phyloP scores from a whole-genome alignment of 2,797 vertebrate species.

The Nyctibius grandis region DNA sequence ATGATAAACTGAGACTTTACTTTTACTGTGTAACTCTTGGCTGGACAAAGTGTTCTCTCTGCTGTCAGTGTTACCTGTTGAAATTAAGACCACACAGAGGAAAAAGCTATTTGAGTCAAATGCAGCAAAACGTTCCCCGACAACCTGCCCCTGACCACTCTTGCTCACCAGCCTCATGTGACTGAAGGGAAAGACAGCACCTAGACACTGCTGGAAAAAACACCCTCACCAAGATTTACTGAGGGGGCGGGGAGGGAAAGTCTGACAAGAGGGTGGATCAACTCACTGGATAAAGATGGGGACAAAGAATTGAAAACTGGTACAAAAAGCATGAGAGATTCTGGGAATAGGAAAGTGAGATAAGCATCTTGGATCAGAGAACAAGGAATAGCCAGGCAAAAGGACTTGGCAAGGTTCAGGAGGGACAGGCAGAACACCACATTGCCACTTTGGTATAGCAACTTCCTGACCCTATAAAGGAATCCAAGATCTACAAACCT shows the following conservation, averaged over 20 bases:
- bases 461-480: background rate
- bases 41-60: background rate
- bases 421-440: background rate
- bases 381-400: background rate
- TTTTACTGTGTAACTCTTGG: background rate
- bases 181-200: background rate
- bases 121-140: background rate
- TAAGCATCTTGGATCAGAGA: background rate
- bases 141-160: background rate
- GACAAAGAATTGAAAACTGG: background rate
- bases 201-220: background rate
- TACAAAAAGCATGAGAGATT: background rate
- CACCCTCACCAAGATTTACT: background rate
- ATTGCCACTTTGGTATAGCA: fast-evolving
- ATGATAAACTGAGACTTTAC: background rate
- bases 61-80: background rate
- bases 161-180: background rate
- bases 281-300: background rate
- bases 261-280: background rate
- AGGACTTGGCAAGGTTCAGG: background rate
- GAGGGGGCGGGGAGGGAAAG: too few species aligned
- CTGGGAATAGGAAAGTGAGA: background rate
- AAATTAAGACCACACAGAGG: background rate
- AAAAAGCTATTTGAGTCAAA: background rate
- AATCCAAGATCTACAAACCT: background rate